Evolutionary conservation across 2,113 vertebrate genomes (phyloP).

Genomic region (Saguinus imperator): DNA sequence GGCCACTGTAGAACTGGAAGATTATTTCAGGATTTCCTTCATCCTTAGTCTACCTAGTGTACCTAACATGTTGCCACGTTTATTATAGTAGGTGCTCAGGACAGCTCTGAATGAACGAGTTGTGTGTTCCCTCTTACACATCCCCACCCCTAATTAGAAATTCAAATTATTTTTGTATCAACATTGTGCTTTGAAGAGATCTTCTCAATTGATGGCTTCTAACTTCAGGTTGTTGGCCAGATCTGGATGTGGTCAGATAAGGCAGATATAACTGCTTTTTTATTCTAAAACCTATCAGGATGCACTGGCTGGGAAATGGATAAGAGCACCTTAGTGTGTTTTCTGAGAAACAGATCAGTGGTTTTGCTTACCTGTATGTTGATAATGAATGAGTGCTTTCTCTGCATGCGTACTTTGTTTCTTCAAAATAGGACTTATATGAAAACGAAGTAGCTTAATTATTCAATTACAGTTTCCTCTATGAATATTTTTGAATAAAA

Average conservation of each 20-base stretch:
- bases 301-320: background rate
- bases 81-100: background rate
- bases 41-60: background rate
- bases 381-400: background rate
- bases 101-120: background rate
- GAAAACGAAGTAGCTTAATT: background rate
- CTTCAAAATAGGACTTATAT: background rate
- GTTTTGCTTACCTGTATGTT: background rate
- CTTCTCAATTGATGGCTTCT: background rate
- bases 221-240: background rate
- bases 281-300: background rate
- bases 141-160: background rate
- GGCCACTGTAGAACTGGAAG: background rate
- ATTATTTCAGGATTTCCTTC: background rate
- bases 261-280: background rate
- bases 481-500: constrained; percentile 60
- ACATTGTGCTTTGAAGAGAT: background rate
- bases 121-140: background rate
- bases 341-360: background rate
- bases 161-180: background rate
- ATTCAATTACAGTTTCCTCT: constrained; percentile 45
- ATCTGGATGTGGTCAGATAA: background rate
- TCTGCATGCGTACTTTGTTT: background rate
- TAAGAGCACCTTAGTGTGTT: background rate
- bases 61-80: background rate